Conservation (phyloP, 2,113 vertebrate genomes). For the Podocnemis expansa region DNA sequence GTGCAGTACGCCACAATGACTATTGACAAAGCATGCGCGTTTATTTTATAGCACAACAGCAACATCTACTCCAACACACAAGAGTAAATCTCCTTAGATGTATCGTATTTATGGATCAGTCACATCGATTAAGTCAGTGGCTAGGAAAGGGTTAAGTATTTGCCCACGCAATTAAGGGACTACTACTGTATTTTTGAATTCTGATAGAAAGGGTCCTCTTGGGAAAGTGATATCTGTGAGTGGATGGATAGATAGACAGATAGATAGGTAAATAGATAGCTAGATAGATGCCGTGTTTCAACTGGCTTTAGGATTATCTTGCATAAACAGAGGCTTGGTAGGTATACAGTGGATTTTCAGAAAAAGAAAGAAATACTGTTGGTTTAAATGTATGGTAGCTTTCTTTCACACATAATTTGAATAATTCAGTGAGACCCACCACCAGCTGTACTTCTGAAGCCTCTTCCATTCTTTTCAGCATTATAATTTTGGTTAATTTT, state of each 20-base stretch:
- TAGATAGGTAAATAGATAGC: too few species aligned
- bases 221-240: neutral
- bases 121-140: neutral
- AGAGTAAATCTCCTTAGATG: neutral
- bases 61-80: neutral
- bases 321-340: slow-evolving; percentile 17
- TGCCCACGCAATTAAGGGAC: neutral
- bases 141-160: slow-evolving; percentile 23
- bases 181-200: neutral
- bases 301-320: slow-evolving; percentile 26
- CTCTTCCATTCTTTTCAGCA: slow-evolving; percentile 91
- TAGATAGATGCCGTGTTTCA: neutral
- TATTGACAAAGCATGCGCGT: neutral
- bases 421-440: slow-evolving; percentile 88
- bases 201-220: neutral
- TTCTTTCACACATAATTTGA: slow-evolving; percentile 80
- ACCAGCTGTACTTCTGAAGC: slow-evolving; percentile 92
- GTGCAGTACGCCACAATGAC: neutral
- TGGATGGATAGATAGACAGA: too few species aligned
- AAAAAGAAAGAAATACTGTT: slow-evolving; percentile 53
- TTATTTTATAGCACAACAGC: neutral
- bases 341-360: slow-evolving; percentile 1
- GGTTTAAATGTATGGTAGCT: slow-evolving; percentile 80
- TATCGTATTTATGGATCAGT: neutral
- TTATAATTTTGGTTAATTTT: slow-evolving; percentile 99